phyloP scores from a whole-genome alignment of 2,888 invertebrate genomes.

The Thera britannica region DNA sequence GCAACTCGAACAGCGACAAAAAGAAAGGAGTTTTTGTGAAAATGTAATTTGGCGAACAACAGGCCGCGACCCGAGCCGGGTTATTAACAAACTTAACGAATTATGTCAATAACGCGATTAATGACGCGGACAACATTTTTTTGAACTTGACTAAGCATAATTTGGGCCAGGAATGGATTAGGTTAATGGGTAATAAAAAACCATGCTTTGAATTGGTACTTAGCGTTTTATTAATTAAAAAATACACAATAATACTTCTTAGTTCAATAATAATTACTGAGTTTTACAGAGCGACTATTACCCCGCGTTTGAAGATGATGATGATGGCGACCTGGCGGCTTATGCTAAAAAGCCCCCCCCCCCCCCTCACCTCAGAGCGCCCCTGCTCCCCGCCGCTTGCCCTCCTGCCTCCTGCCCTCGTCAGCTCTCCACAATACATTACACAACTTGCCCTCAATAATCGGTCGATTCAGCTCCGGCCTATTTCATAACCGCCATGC shows the following conservation, averaged over 20 bases:
- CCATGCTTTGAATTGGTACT: too few species aligned
- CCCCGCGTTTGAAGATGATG: not conserved
- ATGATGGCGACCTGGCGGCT: too few species aligned
- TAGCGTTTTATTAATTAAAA: too few species aligned
- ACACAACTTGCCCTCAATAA: constrained; percentile 48
- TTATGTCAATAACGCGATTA: constrained; percentile 42
- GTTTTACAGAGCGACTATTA: not conserved
- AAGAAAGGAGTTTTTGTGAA: constrained; percentile 23
- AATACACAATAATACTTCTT: too few species aligned
- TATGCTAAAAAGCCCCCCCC: not conserved
- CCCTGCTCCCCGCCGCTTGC: not conserved
- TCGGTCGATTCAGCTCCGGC: constrained; percentile 34
- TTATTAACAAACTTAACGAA: constrained; percentile 37
- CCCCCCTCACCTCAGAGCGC: not conserved
- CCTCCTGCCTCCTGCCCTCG: constrained; percentile 2
- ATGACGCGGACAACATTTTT: constrained; percentile 40
- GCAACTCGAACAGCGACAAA: constrained; percentile 23
- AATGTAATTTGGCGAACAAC: constrained; percentile 34
- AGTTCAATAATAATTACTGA: not conserved
- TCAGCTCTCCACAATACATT: constrained; percentile 49
- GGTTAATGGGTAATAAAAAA: not conserved
- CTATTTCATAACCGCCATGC: constrained; percentile 19
- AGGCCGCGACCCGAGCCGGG: constrained; percentile 21
- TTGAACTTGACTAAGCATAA: constrained; percentile 36
- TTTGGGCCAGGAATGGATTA: constrained; percentile 5